phyloP scores from a whole-genome alignment of 2,888 invertebrate genomes.

The Drosophila barbarae region DNA sequence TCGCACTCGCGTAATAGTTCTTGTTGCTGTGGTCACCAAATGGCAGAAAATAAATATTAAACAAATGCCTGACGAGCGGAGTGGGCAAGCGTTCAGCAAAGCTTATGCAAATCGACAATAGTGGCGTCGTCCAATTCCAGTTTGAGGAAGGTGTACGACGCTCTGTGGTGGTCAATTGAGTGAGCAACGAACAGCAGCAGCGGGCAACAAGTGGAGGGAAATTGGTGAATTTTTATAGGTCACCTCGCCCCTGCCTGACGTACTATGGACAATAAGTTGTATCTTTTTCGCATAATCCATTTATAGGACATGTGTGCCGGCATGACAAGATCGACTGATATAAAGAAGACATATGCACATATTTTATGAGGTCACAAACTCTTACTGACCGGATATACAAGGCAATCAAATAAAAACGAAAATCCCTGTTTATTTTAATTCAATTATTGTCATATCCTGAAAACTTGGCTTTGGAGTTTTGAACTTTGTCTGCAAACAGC shows the following conservation, averaged over 20 bases:
- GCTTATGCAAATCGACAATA: conserved; percentile 52
- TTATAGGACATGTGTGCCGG: neutral
- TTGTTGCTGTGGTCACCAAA: conserved; percentile 67
- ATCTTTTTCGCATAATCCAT: neutral
- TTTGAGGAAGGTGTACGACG: conserved; percentile 17
- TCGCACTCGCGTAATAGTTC: conserved; percentile 35
- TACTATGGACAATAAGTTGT: conserved; percentile 1
- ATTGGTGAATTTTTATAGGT: conserved; percentile 25
- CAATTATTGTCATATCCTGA: neutral
- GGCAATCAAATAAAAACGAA: neutral
- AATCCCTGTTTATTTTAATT: neutral
- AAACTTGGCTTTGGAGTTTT: neutral
- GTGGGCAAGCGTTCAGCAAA: conserved; percentile 18
- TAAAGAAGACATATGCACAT: neutral
- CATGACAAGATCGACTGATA: neutral
- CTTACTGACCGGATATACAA: too few species aligned
- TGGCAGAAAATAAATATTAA: conserved; percentile 75
- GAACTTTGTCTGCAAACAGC: neutral
- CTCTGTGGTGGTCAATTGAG: conserved; percentile 7
- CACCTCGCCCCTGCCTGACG: conserved; percentile 4
- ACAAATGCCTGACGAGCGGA: conserved; percentile 43
- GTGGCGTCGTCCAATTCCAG: conserved; percentile 23
- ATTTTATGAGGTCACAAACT: neutral
- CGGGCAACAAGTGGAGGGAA: conserved; percentile 15
- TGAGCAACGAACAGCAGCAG: neutral